Conservation (phyloP, 2,888 invertebrate species). For the Morpho helenor region DNA sequence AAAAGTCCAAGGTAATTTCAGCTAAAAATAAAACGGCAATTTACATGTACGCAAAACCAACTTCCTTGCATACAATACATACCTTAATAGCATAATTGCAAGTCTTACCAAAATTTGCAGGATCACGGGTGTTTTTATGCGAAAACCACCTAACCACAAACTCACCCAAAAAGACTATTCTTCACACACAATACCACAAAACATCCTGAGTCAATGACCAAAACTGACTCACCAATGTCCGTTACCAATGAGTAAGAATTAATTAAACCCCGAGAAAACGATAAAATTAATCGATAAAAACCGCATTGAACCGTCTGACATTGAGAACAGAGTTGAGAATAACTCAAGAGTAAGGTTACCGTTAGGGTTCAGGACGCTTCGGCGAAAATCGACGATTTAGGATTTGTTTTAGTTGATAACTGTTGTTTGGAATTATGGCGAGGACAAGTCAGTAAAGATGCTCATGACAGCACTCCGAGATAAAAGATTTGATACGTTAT, state of each 20-base stretch:
- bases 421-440: constrained; percentile 37
- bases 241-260: constrained; percentile 72
- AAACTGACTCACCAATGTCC: constrained; percentile 58
- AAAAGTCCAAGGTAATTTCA: neutral
- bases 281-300: constrained; percentile 39
- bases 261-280: constrained; percentile 61
- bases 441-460: constrained; percentile 23
- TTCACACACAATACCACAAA: constrained; percentile 21
- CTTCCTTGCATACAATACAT: constrained; percentile 6
- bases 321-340: constrained; percentile 40
- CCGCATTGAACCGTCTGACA: constrained; percentile 37
- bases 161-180: constrained; percentile 19
- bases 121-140: constrained; percentile 12
- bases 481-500: constrained; percentile 22
- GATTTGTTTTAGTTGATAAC: constrained; percentile 52
- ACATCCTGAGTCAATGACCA: constrained; percentile 35
- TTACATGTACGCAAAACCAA: constrained; percentile 2
- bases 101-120: constrained; percentile 11
- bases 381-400: constrained; percentile 62
- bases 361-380: constrained; percentile 52
- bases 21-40: constrained; percentile 3
- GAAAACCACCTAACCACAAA: constrained; percentile 19
- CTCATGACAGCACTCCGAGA: constrained; percentile 14
- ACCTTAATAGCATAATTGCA: constrained; percentile 1
- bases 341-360: constrained; percentile 35